These are phyloP conservation scores for Adela reaumurella DNA, from an alignment of 2,888 invertebrate species.

Conservation along the genomic window DNA sequence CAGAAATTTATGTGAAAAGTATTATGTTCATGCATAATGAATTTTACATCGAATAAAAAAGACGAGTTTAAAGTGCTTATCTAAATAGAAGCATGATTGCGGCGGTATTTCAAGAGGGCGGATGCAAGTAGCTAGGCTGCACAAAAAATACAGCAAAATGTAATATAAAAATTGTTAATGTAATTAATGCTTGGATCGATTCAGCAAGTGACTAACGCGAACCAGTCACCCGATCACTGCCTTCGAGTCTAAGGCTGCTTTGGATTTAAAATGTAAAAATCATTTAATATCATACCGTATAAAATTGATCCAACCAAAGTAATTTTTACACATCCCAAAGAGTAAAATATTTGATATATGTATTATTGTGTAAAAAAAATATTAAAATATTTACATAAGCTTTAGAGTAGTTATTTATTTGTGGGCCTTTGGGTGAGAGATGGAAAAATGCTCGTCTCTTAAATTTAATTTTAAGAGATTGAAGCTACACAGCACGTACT, in stretches of 20 bases:
- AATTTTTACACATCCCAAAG: conserved; percentile 49
- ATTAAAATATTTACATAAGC: conserved; percentile 37
- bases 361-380: conserved; percentile 53
- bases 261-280: neutral
- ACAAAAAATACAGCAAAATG: too few species aligned
- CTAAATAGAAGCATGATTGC: too few species aligned
- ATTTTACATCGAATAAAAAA: too few species aligned
- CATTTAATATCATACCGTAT: conserved; percentile 10
- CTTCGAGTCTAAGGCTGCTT: neutral
- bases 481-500: conserved; percentile 31
- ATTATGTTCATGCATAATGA: too few species aligned
- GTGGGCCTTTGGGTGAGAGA: conserved; percentile 23
- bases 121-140: too few species aligned
- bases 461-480: conserved; percentile 44
- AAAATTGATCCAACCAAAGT: conserved; percentile 41
- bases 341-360: conserved; percentile 44
- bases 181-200: too few species aligned
- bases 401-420: conserved; percentile 52
- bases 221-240: conserved; percentile 2
- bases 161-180: too few species aligned
- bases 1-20: too few species aligned
- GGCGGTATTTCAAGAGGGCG: too few species aligned
- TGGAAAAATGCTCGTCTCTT: conserved; percentile 39
- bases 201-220: neutral
- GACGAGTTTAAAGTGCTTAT: too few species aligned